Conservation (phyloP, 2,888 invertebrate species). For the Volucella bombylans region DNA sequence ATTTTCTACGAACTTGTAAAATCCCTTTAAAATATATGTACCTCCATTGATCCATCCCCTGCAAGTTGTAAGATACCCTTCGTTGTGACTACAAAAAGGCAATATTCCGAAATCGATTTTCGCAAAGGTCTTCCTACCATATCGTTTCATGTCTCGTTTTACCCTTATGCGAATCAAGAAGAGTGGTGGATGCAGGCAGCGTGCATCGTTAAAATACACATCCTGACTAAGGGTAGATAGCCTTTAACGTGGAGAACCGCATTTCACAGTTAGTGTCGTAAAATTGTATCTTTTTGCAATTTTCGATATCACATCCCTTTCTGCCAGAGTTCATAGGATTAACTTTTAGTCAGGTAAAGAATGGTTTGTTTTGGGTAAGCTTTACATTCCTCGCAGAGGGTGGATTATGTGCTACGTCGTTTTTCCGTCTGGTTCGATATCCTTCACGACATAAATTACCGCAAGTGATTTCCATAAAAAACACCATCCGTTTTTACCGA, state of each 20-base stretch:
- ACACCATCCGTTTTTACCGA: background rate
- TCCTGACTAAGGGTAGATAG: slow-evolving; percentile 51
- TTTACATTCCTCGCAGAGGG: slow-evolving; percentile 7
- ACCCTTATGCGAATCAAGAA: slow-evolving; percentile 18
- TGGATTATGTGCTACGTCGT: slow-evolving; percentile 7
- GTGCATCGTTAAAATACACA: slow-evolving; percentile 21
- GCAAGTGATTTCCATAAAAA: slow-evolving; percentile 67
- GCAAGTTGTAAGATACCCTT: slow-evolving; percentile 22
- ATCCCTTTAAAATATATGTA: slow-evolving; percentile 3
- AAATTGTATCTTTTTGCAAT: slow-evolving; percentile 41
- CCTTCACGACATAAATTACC: slow-evolving; percentile 67
- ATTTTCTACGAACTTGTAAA: background rate
- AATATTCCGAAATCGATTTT: slow-evolving; percentile 63
- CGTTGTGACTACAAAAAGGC: background rate
- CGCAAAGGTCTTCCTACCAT: slow-evolving; percentile 50
- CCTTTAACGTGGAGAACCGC: slow-evolving; percentile 36
- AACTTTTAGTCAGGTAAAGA: slow-evolving; percentile 44
- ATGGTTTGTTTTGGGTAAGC: slow-evolving; percentile 35
- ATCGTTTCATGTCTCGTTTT: slow-evolving; percentile 48
- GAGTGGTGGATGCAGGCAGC: slow-evolving; percentile 2
- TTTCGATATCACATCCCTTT: slow-evolving; percentile 47
- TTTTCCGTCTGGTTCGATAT: slow-evolving; percentile 56
- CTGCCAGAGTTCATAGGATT: slow-evolving; percentile 14
- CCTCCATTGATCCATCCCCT: slow-evolving; percentile 15
- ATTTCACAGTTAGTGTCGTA: slow-evolving; percentile 53